Percentiles rank a stretch among this genome's conserved stretches.
Conservation (phyloP, 1,140 invertebrate genomes). For the Apocrypta bakeri region DNA sequence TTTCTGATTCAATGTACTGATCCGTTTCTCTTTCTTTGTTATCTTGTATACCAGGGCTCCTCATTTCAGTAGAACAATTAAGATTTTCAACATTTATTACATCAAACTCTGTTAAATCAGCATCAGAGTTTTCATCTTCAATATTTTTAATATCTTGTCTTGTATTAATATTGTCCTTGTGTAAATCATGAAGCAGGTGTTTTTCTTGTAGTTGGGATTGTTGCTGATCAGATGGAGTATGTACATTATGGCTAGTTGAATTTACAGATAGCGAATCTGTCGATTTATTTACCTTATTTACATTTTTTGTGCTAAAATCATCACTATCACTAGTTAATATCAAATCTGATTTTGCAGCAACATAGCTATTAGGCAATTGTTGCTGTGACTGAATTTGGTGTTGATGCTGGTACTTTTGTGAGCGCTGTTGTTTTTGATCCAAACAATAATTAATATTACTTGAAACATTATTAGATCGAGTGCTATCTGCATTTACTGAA, state of each 20-base stretch:
- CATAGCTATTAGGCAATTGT: slow-evolving; percentile 59
- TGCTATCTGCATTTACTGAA: slow-evolving; percentile 49
- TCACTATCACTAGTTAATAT: slow-evolving; percentile 64
- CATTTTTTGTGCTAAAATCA: slow-evolving; percentile 17
- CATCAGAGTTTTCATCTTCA: background rate
- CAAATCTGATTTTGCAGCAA: slow-evolving; percentile 57
- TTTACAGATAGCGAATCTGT: slow-evolving; percentile 25
- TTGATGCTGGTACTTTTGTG: slow-evolving; percentile 48
- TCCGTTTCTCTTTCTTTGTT: background rate
- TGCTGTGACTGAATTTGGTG: slow-evolving; percentile 60
- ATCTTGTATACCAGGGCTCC: background rate
- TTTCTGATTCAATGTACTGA: background rate
- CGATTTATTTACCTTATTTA: slow-evolving; percentile 12
- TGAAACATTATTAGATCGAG: slow-evolving; percentile 55
- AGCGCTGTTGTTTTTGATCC: slow-evolving; percentile 56
- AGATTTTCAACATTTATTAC: background rate
- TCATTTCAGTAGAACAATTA: background rate
- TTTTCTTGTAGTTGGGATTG: slow-evolving; percentile 11
- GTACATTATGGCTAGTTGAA: slow-evolving; percentile 52
- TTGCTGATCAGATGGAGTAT: slow-evolving; percentile 49
- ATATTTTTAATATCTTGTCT: background rate
- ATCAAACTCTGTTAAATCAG: slow-evolving; percentile 8
- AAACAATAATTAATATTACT: slow-evolving; percentile 55
- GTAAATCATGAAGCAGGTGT: background rate
- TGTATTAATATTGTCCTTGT: background rate